Base-by-base conservation (phyloP, 1,140 invertebrate species). In the Zaprionus inermis region DNA sequence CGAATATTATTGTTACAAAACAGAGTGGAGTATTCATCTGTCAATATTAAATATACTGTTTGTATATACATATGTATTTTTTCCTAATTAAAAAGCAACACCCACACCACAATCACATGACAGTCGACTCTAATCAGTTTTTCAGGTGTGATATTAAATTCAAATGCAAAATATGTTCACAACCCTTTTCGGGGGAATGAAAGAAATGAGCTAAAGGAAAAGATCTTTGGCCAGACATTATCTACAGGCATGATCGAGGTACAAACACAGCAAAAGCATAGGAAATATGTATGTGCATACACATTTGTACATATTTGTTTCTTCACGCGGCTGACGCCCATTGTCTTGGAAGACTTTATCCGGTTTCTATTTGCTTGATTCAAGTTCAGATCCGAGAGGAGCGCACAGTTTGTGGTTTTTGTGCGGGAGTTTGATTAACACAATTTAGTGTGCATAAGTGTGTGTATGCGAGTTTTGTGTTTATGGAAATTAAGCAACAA, bases 351-450 rank as follows among this genome's bases (percentile, higher is more conserved):
- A 36, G 52, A 18, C 9, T 68, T 55, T 79, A 88, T 77, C 79
- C 79, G 79, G 79, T 79, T 85, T 46, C 20, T 69, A 63, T 76
- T 78, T 69, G 22, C 56, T 46, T 32, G 51, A 72, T 85, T 86
- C 72, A 79, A 88, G 79, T 77, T 86, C 83, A 79, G 67, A 69
- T 74, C 67, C 18, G 44, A 57, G 63, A 36, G 57, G 12, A 41
- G 30, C 65, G 55, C 59, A 77, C 79, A 88, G 61, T 72, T 72
- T 75, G 65, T 16, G 64, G 22, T 72, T 79, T 84, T 81, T 79
- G 67, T 88, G 84, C 73, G 84, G 84, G 84, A 71, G 84, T 84
- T 88, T 89, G 80, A 84, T 89, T 89, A 89, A 90, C 84, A 89
- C 84, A 63, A 70, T 75, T 71, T 56, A 44, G 38, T 44, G 30